A percentile compares a stretch with the other conserved stretches of the same genome.
These are phyloP conservation scores for Heliothis virescens DNA, from an alignment of 1,140 invertebrate genomes.

Conservation along the genomic window DNA sequence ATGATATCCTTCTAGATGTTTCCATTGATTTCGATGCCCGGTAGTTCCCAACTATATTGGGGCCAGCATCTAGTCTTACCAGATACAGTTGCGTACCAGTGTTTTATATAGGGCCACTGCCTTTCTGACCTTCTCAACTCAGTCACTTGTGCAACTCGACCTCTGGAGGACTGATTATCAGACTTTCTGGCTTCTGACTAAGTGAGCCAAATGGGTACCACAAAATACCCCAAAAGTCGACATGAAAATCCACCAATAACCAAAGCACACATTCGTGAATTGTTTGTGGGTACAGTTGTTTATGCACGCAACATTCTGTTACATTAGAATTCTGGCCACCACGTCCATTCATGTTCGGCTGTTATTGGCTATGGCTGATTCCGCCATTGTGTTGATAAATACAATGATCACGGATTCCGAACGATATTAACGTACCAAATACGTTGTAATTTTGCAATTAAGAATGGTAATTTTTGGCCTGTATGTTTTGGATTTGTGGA, in stretches of 20 bases:
- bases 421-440: conserved; percentile 34
- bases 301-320: conserved; percentile 30
- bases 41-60: too few relatives aligned
- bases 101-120: too few relatives aligned
- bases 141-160: too few relatives aligned
- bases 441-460: conserved; percentile 40
- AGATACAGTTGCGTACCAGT: too few relatives aligned
- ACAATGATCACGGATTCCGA: conserved; percentile 25
- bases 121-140: too few relatives aligned
- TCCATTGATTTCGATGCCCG: too few relatives aligned
- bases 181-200: too few relatives aligned
- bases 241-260: neutral
- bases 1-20: too few relatives aligned
- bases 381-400: conserved; percentile 39
- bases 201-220: too few relatives aligned
- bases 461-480: conserved; percentile 37
- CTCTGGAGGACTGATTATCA: too few relatives aligned
- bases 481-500: conserved; percentile 1
- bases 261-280: neutral
- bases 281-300: conserved; percentile 22
- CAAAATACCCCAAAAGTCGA: neutral
- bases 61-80: too few relatives aligned
- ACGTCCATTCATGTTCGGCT: neutral
- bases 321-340: conserved; percentile 39
- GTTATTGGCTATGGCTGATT: conserved; percentile 36